phyloP scores from a whole-genome alignment of 2,113 vertebrate species.

The Osmerus eperlanus region DNA sequence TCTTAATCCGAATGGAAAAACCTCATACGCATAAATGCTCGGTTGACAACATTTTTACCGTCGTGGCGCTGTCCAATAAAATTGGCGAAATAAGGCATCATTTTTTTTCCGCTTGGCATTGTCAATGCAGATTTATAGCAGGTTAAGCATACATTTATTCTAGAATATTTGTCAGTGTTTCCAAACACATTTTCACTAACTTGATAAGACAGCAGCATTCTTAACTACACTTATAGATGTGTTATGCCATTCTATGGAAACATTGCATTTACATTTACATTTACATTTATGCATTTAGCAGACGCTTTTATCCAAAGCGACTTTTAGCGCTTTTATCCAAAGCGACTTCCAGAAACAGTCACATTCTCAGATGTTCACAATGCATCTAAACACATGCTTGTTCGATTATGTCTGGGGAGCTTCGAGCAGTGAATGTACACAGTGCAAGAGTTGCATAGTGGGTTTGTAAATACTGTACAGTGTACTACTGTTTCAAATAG shows the following conservation, averaged over 20 bases:
- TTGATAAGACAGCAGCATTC: constrained; percentile 16
- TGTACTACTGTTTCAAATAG: constrained; percentile 54
- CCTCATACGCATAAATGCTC: constrained; percentile 45
- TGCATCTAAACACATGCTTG: constrained; percentile 49
- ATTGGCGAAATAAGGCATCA: background rate
- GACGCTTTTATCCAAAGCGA: no score
- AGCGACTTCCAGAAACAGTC: background rate
- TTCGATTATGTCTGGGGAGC: constrained; percentile 44
- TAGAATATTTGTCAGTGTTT: no score
- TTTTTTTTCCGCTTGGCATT: background rate
- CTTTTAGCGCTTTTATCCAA: no score
- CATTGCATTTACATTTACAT: no score
- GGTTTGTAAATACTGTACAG: constrained; percentile 53
- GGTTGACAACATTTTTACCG: constrained; percentile 27
- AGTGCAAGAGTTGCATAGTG: constrained; percentile 48
- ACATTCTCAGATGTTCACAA: constrained; percentile 33
- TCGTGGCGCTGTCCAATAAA: constrained; percentile 25
- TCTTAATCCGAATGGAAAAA: constrained; percentile 64
- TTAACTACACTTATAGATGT: constrained; percentile 23
- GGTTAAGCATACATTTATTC: no score
- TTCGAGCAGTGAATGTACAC: constrained; percentile 55
- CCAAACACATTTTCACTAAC: constrained; percentile 19
- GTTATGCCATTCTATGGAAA: constrained; percentile 27
- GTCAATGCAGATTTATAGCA: no score
- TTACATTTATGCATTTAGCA: no score